Evolutionary conservation across 2,797 vertebrate genomes (phyloP), one percentile per base, ranked within the genome.

Genomic region (Dermochelys coriacea): DNA sequence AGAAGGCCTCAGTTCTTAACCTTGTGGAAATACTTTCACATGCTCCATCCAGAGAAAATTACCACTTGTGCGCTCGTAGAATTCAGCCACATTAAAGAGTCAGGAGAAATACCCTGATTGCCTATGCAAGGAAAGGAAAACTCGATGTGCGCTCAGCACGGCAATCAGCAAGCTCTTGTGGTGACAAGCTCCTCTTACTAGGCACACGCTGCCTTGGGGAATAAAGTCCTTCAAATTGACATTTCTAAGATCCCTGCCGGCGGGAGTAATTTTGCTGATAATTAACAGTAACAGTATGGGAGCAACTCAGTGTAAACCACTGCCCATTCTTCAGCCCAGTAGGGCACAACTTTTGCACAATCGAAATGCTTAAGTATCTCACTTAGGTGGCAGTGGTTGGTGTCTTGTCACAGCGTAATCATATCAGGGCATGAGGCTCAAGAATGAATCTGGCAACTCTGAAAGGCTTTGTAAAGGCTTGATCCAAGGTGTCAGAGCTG

Each of bases 11-110:
- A 87, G 90, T 93, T 96, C 1, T 0, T 94, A 96, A 93, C 93
- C 95, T 94, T 94, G 78, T 93, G 57, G 96, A 97, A 96, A 94
- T 97, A 96, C 93, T 97, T 96, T 92, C 93, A 91, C 89, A 82
- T 91, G 92, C 89, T 91, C 78, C 96, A 95, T 0, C 0, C 93
- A 83, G 94, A 94, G 95, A 92, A 94, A 90, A 89, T 94, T 94
- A 94, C 93, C 86, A 54, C 87, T 96, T 95, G 84, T 92, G 74
- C 85, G 93, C 93, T 90, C 74, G 87, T 96, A 93, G 93, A 92
- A 82, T 45, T 79, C 92, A 93, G 84, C 68, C 94, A 95, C 86
- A 80, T 96, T 55, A 94, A 97, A 95, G 83, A 93, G 79, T 55
- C 86, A 74, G 91, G 86, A 93, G 88, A 93, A 88, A 51, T 47